Evolutionary conservation across 2,113 vertebrate genomes (phyloP).

Genomic region (Larimichthys crocea): DNA sequence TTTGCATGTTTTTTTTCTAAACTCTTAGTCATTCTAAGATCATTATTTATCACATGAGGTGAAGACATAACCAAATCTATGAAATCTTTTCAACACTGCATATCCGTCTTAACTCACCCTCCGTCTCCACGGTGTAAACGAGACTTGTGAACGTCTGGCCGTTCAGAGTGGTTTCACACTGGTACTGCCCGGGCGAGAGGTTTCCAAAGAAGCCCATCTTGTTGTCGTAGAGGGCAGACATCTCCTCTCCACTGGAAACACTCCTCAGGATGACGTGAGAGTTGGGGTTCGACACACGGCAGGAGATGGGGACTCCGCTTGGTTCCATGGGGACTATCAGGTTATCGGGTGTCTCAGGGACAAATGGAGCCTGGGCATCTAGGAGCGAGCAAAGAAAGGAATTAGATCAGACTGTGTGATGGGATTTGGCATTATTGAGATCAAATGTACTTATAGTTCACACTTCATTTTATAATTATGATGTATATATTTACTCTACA

Average conservation of each 20-base stretch:
- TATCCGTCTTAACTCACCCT: constrained; percentile 76
- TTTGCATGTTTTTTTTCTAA: background rate
- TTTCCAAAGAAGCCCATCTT: constrained; percentile 88
- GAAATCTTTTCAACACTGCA: background rate
- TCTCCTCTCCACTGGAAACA: constrained; percentile 71
- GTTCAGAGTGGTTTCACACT: constrained; percentile 86
- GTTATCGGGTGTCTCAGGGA: constrained; percentile 82
- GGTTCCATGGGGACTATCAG: constrained; percentile 70
- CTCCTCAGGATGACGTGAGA: constrained; percentile 85
- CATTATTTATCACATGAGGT: background rate
- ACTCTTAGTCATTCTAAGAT: background rate
- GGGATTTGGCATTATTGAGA: background rate
- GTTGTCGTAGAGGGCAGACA: constrained; percentile 84
- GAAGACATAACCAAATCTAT: background rate
- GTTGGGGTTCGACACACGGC: constrained; percentile 88
- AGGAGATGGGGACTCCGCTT: constrained; percentile 85
- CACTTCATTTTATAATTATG: background rate
- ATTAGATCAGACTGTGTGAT: background rate
- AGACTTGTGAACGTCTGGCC: constrained; percentile 79
- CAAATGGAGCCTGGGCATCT: constrained; percentile 87
- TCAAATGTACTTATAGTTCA: background rate
- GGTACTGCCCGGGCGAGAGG: constrained; percentile 86
- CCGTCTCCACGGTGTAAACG: constrained; percentile 85
- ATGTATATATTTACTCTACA: background rate
- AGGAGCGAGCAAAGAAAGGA: constrained; percentile 1